phyloP scores from a whole-genome alignment of 2,888 invertebrate genomes.

The Brachypterus glaber region DNA sequence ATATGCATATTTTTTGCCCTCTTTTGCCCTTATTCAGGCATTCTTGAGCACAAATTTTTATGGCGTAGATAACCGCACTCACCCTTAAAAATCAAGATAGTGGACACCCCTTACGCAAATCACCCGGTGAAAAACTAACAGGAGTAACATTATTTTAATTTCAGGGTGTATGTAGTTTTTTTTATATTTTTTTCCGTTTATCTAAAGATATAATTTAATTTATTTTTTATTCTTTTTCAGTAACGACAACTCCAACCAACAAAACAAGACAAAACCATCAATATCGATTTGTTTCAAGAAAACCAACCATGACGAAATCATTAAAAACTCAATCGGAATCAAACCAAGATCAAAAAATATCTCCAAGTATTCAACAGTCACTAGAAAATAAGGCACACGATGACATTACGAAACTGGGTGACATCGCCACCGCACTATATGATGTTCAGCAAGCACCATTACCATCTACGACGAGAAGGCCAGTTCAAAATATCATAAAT shows the following conservation, averaged over 20 bases:
- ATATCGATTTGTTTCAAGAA: slow-evolving; percentile 24
- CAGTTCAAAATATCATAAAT: background rate
- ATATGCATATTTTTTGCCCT: no score
- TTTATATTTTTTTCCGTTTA: no score
- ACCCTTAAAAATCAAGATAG: no score
- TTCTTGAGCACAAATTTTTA: no score
- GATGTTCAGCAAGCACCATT: slow-evolving; percentile 31
- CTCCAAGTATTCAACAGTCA: slow-evolving; percentile 30
- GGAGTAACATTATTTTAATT: no score
- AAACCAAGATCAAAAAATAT: slow-evolving; percentile 27
- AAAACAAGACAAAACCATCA: slow-evolving; percentile 17
- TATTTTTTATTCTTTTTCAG: no score
- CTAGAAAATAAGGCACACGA: slow-evolving; percentile 22
- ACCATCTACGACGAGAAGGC: slow-evolving; percentile 10
- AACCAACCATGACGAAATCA: slow-evolving; percentile 21
- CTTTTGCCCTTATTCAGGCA: no score
- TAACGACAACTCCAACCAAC: no score
- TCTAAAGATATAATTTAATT: slow-evolving; percentile 1
- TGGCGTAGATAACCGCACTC: no score
- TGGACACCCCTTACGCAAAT: no score
- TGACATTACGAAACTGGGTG: slow-evolving; percentile 28
- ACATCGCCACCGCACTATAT: slow-evolving; percentile 30
- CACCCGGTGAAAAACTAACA: no score
- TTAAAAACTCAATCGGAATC: slow-evolving; percentile 18
- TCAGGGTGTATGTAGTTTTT: no score